phyloP scores from a whole-genome alignment of 2,113 vertebrate species.

The Maccullochella peelii region DNA sequence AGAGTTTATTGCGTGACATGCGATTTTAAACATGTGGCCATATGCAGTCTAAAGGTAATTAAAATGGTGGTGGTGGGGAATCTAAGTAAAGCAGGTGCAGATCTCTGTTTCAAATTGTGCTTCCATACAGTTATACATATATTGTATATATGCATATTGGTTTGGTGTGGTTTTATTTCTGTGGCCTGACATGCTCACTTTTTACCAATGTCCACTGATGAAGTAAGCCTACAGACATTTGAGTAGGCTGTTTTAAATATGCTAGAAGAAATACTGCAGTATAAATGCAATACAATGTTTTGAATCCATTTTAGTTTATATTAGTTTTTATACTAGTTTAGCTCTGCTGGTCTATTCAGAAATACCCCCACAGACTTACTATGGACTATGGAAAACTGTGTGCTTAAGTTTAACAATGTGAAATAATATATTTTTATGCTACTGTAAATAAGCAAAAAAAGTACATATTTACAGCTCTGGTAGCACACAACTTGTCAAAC shows the following conservation, averaged over 20 bases:
- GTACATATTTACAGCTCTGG: neutral
- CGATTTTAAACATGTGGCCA: neutral
- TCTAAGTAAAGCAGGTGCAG: neutral
- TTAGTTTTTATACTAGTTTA: neutral
- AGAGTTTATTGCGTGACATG: neutral
- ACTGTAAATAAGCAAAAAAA: neutral
- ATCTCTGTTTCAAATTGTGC: neutral
- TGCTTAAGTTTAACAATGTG: neutral
- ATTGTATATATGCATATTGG: too few species aligned
- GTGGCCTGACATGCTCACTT: neutral
- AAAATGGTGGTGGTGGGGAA: neutral
- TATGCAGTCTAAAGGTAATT: neutral
- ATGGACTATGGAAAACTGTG: neutral
- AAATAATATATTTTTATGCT: neutral
- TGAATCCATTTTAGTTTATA: neutral
- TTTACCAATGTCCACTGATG: neutral
- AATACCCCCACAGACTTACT: neutral
- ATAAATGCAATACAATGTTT: neutral
- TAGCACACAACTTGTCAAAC: constrained; percentile 7
- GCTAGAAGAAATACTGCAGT: neutral
- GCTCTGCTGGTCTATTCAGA: neutral
- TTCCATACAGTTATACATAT: neutral
- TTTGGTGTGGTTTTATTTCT: neutral
- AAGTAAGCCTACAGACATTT: neutral
- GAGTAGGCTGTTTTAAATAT: too few species aligned